phyloP scores from a whole-genome alignment of 2,113 vertebrate genomes.

The Clinocottus analis region DNA sequence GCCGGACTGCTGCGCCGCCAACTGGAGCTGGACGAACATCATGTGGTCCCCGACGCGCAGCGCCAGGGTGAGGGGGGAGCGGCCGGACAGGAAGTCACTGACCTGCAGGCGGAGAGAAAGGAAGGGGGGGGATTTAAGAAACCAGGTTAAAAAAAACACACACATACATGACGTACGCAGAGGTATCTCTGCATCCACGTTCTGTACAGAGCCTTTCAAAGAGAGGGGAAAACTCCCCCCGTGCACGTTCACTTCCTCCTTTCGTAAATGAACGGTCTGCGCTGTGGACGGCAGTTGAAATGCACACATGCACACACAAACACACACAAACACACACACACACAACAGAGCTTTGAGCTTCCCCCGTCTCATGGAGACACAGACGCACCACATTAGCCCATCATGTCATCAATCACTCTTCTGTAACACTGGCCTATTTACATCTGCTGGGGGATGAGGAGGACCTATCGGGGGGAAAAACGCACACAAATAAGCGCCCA shows the following conservation, averaged over 20 bases:
- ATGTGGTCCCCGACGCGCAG: slow-evolving; percentile 98
- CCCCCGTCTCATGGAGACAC: slow-evolving; percentile 41
- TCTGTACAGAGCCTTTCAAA: neutral
- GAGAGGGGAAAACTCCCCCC: neutral
- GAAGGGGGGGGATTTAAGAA: slow-evolving; percentile 17
- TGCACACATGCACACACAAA: too few relatives aligned
- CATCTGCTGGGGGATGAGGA: slow-evolving; percentile 65
- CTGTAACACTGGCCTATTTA: slow-evolving; percentile 70
- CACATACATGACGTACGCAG: neutral
- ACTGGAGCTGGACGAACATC: slow-evolving; percentile 99
- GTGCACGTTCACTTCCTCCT: slow-evolving; percentile 31
- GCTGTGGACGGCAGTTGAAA: slow-evolving; percentile 36
- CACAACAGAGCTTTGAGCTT: slow-evolving; percentile 54
- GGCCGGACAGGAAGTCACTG: slow-evolving; percentile 97
- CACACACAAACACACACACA: too few relatives aligned
- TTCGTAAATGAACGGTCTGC: slow-evolving; percentile 49
- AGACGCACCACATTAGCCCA: slow-evolving; percentile 45
- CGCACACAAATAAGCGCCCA: slow-evolving; percentile 67
- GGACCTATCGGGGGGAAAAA: slow-evolving; percentile 60
- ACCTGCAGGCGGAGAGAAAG: slow-evolving; percentile 84
- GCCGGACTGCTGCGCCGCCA: slow-evolving; percentile 92
- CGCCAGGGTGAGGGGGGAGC: slow-evolving; percentile 95
- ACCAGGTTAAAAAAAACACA: neutral
- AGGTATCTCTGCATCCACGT: neutral
- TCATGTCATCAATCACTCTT: slow-evolving; percentile 30